Conservation (phyloP, 2,113 vertebrate genomes). For the Cheilinus undulatus region DNA sequence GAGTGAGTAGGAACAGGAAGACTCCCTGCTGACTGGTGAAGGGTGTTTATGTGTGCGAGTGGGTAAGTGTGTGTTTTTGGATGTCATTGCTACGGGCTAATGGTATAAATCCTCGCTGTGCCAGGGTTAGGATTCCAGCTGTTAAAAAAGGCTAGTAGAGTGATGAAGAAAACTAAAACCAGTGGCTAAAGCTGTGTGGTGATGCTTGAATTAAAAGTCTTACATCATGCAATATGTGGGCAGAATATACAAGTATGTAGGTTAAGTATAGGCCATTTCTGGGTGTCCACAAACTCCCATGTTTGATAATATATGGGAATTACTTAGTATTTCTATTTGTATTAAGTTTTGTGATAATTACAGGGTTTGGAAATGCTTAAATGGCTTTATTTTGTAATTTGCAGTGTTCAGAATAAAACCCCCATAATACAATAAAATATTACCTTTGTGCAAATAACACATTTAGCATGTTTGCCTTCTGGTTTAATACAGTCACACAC, state of each 20-base stretch:
- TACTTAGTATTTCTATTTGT: neutral
- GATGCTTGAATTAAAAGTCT: conserved; percentile 1
- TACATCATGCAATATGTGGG: accelerated
- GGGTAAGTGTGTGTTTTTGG: conserved; percentile 71
- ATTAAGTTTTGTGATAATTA: neutral
- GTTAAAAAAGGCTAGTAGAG: conserved; percentile 33
- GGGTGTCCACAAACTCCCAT: no score
- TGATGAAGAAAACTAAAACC: conserved; percentile 27
- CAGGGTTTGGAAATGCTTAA: no score
- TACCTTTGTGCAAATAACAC: no score
- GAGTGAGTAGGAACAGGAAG: conserved; percentile 79
- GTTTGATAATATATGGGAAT: no score
- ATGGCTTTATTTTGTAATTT: no score
- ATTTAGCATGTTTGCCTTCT: no score
- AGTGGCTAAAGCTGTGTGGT: conserved; percentile 12
- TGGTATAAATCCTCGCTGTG: conserved; percentile 72
- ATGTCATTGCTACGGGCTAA: conserved; percentile 70
- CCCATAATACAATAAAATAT: no score
- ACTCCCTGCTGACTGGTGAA: conserved; percentile 76
- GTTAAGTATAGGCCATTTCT: neutral
- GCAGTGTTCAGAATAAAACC: no score
- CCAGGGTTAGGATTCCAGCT: conserved; percentile 61
- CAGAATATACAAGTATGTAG: neutral
- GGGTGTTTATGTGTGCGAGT: conserved; percentile 79
- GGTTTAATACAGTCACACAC: no score